Evolutionary conservation across 2,797 vertebrate species (phyloP).

Genomic region (Acanthopagrus latus): DNA sequence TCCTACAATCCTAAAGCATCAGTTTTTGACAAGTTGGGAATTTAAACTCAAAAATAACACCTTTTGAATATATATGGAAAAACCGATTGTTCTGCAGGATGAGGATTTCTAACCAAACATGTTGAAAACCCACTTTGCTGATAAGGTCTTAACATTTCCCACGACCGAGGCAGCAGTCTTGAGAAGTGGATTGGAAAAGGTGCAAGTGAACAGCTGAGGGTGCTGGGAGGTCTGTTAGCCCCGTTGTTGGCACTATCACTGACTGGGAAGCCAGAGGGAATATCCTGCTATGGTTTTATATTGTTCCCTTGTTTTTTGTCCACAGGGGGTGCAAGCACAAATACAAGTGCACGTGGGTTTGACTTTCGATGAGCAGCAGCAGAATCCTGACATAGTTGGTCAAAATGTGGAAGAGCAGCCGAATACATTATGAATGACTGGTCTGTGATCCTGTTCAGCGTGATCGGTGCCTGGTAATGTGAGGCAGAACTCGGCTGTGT

Average conservation of each 20-base stretch:
- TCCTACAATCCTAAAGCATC: too few relatives aligned
- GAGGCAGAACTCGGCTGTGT: constrained; percentile 2
- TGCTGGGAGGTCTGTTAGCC: constrained; percentile 29
- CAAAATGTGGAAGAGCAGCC: neutral
- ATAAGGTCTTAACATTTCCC: neutral
- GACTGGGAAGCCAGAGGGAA: constrained; percentile 14
- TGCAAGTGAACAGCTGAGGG: constrained; percentile 21
- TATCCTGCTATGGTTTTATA: constrained; percentile 24
- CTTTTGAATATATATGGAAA: neutral
- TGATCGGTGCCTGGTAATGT: constrained; percentile 5
- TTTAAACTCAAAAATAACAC: too few relatives aligned
- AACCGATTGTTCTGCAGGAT: neutral
- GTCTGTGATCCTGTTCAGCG: neutral
- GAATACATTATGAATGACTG: neutral
- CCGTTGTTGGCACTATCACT: constrained; percentile 32
- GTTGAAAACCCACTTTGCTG: neutral
- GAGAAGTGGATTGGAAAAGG: neutral
- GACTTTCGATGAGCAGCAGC: neutral
- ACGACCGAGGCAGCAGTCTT: neutral
- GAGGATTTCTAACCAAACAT: neutral
- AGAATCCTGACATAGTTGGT: neutral
- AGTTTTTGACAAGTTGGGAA: too few relatives aligned
- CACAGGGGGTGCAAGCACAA: constrained; percentile 5
- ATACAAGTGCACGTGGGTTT: neutral
- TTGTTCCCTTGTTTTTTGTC: constrained; percentile 17